Conservation (phyloP, 2,797 vertebrate genomes). For the Pseudomugil tenellus region DNA sequence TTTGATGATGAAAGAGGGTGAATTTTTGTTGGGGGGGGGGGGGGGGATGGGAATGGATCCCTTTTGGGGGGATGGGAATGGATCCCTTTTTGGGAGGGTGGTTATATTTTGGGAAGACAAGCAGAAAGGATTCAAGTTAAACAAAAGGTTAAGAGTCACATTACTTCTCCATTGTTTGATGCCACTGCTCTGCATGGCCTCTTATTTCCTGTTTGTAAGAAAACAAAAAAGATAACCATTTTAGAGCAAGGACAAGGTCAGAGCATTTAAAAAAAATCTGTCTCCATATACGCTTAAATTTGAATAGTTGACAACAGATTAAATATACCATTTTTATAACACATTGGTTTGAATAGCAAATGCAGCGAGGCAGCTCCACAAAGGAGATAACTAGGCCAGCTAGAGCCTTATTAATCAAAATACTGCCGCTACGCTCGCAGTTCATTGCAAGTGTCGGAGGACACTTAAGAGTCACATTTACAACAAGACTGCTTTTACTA, state of each 20-base stretch:
- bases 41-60: too few relatives aligned
- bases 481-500: neutral
- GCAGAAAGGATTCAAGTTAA: neutral
- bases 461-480: slow-evolving; percentile 4
- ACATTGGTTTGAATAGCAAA: slow-evolving; percentile 9
- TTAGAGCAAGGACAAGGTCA: neutral
- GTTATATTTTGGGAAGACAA: too few relatives aligned
- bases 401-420: slow-evolving; percentile 5
- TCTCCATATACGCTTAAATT: neutral
- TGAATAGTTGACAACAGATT: neutral
- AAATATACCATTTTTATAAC: neutral
- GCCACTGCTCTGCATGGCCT: neutral
- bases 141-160: neutral
- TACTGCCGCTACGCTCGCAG: neutral
- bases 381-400: slow-evolving; percentile 8
- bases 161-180: neutral
- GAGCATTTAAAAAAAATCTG: neutral
- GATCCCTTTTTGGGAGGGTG: too few relatives aligned
- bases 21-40: too few relatives aligned
- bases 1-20: too few relatives aligned
- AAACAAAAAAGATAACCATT: neutral
- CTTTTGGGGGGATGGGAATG: too few relatives aligned
- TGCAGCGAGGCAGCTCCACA: neutral
- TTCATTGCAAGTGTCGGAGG: neutral
- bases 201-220: neutral